These are phyloP conservation scores for Eilema sororculum DNA, from an alignment of 2,888 invertebrate species.

Conservation along the genomic window DNA sequence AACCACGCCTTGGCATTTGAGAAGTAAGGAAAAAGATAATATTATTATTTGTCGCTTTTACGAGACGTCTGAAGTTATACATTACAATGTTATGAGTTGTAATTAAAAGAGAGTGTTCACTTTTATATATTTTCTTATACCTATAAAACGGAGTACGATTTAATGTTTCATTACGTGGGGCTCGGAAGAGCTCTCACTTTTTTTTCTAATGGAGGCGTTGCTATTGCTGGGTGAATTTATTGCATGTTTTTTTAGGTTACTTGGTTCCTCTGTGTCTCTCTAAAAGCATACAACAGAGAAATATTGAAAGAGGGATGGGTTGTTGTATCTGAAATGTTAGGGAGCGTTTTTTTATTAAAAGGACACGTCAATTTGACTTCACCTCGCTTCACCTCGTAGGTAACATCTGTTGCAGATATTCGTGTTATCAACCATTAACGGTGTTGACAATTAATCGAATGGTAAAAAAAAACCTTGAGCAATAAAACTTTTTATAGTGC, in stretches of 20 bases:
- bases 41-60: conserved; percentile 31
- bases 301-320: neutral
- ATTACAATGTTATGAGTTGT: conserved; percentile 49
- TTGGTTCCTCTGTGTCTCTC: neutral
- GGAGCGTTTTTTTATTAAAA: too few relatives aligned
- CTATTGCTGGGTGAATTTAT: conserved; percentile 1
- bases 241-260: neutral
- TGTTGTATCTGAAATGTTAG: too few relatives aligned
- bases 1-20: neutral
- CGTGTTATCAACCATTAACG: too few relatives aligned
- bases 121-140: conserved; percentile 49
- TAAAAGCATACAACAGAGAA: neutral
- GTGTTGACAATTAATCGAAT: too few relatives aligned
- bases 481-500: too few relatives aligned
- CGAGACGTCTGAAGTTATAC: conserved; percentile 39
- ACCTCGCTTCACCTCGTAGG: too few relatives aligned
- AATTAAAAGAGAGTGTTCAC: conserved; percentile 49
- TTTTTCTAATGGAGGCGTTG: neutral
- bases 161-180: conserved; percentile 36
- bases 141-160: conserved; percentile 49
- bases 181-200: neutral
- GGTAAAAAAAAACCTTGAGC: too few relatives aligned
- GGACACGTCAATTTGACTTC: too few relatives aligned
- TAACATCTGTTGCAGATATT: too few relatives aligned
- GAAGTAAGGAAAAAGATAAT: neutral